A percentile compares a stretch with the other conserved stretches of the same genome.
These are phyloP conservation scores for Tricholaema leucomelas DNA, from an alignment of 2,113 vertebrate genomes.

Conservation along the genomic window DNA sequence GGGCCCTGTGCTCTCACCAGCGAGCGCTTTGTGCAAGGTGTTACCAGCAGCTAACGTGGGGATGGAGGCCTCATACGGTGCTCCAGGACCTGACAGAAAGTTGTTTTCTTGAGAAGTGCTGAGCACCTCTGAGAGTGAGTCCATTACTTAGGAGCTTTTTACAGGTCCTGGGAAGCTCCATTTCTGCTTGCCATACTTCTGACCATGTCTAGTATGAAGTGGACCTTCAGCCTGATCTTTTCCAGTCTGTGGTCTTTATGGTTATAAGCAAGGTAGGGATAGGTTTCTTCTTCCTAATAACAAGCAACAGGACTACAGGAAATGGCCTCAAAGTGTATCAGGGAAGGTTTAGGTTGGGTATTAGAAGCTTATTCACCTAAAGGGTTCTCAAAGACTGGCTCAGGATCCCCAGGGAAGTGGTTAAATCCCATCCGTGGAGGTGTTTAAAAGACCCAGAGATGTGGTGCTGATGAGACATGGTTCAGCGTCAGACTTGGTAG, in stretches of 20 bases:
- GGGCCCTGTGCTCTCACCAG: rapidly evolving
- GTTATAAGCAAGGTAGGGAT: too few relatives aligned
- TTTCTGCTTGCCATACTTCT: background rate
- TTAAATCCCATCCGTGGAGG: too few relatives aligned
- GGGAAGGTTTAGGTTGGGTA: too few relatives aligned
- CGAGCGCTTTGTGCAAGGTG: background rate
- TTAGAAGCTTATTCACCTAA: too few relatives aligned
- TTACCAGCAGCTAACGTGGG: rapidly evolving
- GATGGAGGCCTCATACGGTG: background rate
- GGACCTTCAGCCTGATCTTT: background rate
- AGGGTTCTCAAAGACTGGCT: too few relatives aligned
- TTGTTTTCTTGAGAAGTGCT: background rate
- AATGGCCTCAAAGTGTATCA: too few relatives aligned
- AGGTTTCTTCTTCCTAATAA: too few relatives aligned
- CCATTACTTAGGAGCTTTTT: background rate
- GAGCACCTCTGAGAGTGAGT: background rate
- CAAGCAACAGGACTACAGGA: too few relatives aligned
- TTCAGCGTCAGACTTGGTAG: too few relatives aligned
- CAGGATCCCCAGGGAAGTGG: too few relatives aligned
- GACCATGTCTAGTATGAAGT: background rate
- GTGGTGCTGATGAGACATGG: too few relatives aligned
- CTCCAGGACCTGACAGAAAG: background rate
- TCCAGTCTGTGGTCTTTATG: background rate
- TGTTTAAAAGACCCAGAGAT: too few relatives aligned
- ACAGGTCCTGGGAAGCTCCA: background rate